phyloP scores from a whole-genome alignment of 1,140 invertebrate genomes.

The Phortica variegata region DNA sequence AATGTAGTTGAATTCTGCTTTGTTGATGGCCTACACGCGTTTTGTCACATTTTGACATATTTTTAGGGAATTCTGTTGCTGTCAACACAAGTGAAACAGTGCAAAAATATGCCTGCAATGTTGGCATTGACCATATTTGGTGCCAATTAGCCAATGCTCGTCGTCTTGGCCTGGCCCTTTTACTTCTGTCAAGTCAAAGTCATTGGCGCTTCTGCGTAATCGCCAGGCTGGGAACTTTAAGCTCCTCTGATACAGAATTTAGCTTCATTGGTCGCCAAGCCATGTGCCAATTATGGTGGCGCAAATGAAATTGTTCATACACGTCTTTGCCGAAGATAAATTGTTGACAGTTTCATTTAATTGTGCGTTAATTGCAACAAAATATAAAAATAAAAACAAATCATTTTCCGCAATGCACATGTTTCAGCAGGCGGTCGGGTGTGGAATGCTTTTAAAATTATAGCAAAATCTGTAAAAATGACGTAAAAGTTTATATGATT shows the following conservation, averaged over 20 bases:
- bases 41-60: constrained; percentile 55
- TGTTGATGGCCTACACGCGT: constrained; percentile 32
- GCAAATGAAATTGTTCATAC: constrained; percentile 31
- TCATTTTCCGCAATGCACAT: too few relatives aligned
- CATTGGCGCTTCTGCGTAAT: too few relatives aligned
- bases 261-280: not conserved
- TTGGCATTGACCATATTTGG: constrained; percentile 36
- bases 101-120: constrained; percentile 25
- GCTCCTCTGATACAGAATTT: too few relatives aligned
- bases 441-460: too few relatives aligned
- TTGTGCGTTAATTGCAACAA: constrained; percentile 46
- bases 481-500: too few relatives aligned
- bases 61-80: too few relatives aligned
- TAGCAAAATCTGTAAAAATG: too few relatives aligned
- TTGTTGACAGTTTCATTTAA: constrained; percentile 53
- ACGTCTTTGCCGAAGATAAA: constrained; percentile 42
- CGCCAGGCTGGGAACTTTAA: too few relatives aligned
- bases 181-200: constrained; percentile 26
- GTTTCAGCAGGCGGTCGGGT: too few relatives aligned
- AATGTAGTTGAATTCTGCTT: not conserved
- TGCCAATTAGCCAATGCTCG: constrained; percentile 37
- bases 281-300: constrained; percentile 38
- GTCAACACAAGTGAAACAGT: constrained; percentile 16
- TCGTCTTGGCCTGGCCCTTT: constrained; percentile 24
- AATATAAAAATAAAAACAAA: too few relatives aligned